Base-by-base conservation (phyloP, 2,113 vertebrate species). In the Vimba vimba region DNA sequence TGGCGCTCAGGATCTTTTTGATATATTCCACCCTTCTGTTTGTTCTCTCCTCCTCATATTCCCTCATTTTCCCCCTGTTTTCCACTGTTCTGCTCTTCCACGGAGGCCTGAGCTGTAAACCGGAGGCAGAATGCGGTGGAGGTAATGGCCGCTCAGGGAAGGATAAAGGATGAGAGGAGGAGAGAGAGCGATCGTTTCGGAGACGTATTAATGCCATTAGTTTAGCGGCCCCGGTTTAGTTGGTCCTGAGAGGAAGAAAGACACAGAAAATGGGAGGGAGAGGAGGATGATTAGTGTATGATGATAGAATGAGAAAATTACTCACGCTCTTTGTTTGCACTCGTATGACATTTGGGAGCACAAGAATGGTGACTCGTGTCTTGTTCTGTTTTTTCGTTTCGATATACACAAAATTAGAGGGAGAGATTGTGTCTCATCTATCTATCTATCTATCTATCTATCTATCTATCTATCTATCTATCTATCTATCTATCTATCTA, bases 161-260 rank as follows among this genome's bases (percentile, higher is more conserved):
- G 87, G 88, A 86, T 91, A 90, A 86, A 88, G 85, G 33, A 62
- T 78, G 57, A 62, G 69, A 74, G 86, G 90, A 85, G 85, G 79
- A 86, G 91, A 86, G 91, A 66, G 89, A 86, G 88, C 92, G 90
- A 81, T 92, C 91, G 86, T 93, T 94, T 92, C 90, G 89, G 90
- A 92, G 92, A 94, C 87, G 94, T 94, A 95, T 95, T 94, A 94
- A 91, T 92, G 91, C 94, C 92, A 94, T 94, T 95, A 93, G 93
- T 93, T 94, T 89, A 87, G 89, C 86, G 84, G 90, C 90, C 88
- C 87, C 88, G 88, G 91, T 91, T 93, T 90, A 84, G 85, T 82
- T 79, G 78, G 86, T 82, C 88, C 74, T 73, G 64, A 75, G 78
- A 87, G 90, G n/a, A 30, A 47, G 60, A 81, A 85, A 71, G 76